Base-by-base conservation (phyloP, 2,797 vertebrate genomes). In the Pseudochaenichthys georgianus region DNA sequence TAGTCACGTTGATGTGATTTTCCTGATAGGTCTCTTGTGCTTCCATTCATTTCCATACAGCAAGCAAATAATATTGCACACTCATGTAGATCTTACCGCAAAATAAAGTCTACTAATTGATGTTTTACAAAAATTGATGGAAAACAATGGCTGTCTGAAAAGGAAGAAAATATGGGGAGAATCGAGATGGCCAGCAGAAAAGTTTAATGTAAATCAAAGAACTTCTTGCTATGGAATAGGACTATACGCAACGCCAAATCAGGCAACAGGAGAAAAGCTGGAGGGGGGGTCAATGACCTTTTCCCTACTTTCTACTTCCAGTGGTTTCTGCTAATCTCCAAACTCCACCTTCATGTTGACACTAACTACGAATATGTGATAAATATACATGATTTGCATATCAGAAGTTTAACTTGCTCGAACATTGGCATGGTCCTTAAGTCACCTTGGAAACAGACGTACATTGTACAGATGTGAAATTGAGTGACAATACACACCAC, bases 401-500 rank as follows among this genome's bases (percentile, higher is more conserved):
- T 57, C 9, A 60, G 21, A 45, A 19, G 19, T 13, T 72, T 10
- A 64, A 63, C 58, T 42, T 61, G 59, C 17, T 45, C 55, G 73
- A 63, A 15, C 47, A 52, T 77, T 78, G 80, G 62, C 28, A 66
- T 87, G 75, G 68, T 83, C 78, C 51, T 72, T 19, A 15, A 28
- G 59, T 65, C 67, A 55, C 50, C 74, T 64, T 31, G 38, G 42
- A 17, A 43, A 65, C 34, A 70, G 23, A 42, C n/a, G 15, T 53
- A 38, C n/a, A 53, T 59, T 42, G 43, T 34, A 23, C 23, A 10
- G 31, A 77, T 55, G 28, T 58, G 28, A 73, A 61, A 62, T 28
- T 51, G 15, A 59, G 63, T 47, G 59, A 46, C 51, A 77, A 58
- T 50, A 60, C 5, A 60, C 57, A 23, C 55, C 52, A 54, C 21